Conservation (phyloP, 2,113 vertebrate species). For the Cathartes aura region DNA sequence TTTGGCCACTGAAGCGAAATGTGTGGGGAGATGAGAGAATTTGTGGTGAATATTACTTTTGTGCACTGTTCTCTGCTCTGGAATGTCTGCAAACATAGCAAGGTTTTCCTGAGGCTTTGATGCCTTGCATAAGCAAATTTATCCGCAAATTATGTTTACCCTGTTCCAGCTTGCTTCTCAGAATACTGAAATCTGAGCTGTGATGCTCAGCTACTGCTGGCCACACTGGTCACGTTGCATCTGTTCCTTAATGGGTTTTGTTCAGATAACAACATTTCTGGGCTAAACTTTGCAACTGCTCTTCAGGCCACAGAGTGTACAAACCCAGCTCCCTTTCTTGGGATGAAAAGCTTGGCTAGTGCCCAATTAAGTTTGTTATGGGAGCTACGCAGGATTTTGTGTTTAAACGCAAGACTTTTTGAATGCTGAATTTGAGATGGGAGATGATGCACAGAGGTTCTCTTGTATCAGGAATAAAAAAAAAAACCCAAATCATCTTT, state of each 20-base stretch:
- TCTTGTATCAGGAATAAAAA: not conserved
- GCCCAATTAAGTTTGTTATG: not conserved
- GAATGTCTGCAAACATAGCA: not conserved
- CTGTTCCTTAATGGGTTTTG: not conserved
- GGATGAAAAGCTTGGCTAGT: not conserved
- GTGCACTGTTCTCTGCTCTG: not conserved
- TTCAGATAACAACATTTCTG: not conserved
- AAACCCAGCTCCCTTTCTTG: not conserved
- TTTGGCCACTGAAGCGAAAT: not conserved
- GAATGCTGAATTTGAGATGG: not conserved
- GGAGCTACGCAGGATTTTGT: not conserved
- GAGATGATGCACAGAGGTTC: not conserved
- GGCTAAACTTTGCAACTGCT: not conserved
- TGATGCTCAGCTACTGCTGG: not conserved
- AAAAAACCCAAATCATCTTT: not conserved
- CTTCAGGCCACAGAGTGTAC: not conserved
- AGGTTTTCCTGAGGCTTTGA: not conserved
- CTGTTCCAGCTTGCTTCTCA: not conserved
- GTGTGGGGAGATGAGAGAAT: not conserved
- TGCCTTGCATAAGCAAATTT: not conserved
- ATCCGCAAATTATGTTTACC: not conserved
- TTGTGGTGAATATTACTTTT: not conserved
- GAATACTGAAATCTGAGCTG: not conserved
- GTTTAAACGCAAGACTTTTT: not conserved
- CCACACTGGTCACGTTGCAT: fast-evolving